phyloP scores from a whole-genome alignment of 2,797 vertebrate genomes.

The Syngnathus acus region DNA sequence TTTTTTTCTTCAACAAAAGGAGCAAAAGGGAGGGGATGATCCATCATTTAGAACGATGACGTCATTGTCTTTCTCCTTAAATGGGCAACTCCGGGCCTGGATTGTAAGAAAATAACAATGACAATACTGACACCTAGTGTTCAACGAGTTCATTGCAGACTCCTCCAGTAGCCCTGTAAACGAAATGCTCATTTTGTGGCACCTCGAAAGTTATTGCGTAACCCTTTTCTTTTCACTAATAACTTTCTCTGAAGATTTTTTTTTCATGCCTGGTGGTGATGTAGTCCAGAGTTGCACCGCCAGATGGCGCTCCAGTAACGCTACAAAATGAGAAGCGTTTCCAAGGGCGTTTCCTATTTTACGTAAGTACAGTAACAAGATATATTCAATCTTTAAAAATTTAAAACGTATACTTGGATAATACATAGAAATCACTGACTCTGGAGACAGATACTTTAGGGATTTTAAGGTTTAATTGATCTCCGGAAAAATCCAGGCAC shows the following conservation, averaged over 20 bases:
- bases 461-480: no score
- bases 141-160: background rate
- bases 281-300: background rate
- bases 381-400: no score
- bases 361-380: no score
- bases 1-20: constrained; percentile 42
- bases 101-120: background rate
- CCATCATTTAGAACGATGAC: constrained; percentile 37
- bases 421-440: no score
- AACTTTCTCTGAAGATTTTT: background rate
- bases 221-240: background rate
- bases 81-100: constrained; percentile 4
- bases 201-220: background rate
- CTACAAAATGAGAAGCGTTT: no score
- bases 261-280: background rate
- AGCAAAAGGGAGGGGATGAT: constrained; percentile 20
- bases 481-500: no score
- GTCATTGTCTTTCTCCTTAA: constrained; percentile 33
- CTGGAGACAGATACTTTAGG: no score
- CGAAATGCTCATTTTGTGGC: background rate
- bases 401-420: no score
- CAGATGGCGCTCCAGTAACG: no score
- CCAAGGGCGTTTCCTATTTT: no score
- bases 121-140: background rate
- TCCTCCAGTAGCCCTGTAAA: background rate